Conservation (phyloP, 2,888 invertebrate genomes). For the Spisula solida region DNA sequence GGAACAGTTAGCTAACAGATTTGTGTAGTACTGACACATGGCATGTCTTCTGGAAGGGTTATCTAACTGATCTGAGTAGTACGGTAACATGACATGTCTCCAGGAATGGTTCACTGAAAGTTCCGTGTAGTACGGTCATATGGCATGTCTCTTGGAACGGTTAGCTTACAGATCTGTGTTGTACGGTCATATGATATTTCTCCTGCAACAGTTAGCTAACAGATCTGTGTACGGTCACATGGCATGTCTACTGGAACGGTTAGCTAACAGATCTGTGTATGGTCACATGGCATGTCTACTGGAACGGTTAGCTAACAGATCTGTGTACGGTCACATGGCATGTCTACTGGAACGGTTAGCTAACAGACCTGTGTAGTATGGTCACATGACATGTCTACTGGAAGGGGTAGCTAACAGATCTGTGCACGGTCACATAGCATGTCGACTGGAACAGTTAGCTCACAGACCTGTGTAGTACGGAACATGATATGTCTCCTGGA, state of each 20-base stretch:
- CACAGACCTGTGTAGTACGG: too few relatives aligned
- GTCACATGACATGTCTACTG: too few relatives aligned
- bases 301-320: too few relatives aligned
- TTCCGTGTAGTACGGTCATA: not conserved
- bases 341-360: too few relatives aligned
- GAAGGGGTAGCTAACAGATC: too few relatives aligned
- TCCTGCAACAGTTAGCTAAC: not conserved
- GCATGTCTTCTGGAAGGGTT: not conserved
- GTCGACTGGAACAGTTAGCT: too few relatives aligned
- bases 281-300: too few relatives aligned
- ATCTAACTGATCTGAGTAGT: not conserved
- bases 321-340: too few relatives aligned
- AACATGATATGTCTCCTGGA: too few relatives aligned
- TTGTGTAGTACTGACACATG: not conserved
- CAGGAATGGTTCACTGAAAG: not conserved
- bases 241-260: not conserved
- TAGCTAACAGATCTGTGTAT: not conserved
- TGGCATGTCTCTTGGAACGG: not conserved
- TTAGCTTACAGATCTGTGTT: not conserved
- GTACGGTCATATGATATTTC: not conserved
- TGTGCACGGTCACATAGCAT: too few relatives aligned
- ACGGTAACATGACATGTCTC: not conserved
- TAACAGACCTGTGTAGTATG: too few relatives aligned
- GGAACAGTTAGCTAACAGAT: too few relatives aligned
- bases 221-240: not conserved